phyloP scores from a whole-genome alignment of 2,888 invertebrate genomes.

The Hypsopygia costalis region DNA sequence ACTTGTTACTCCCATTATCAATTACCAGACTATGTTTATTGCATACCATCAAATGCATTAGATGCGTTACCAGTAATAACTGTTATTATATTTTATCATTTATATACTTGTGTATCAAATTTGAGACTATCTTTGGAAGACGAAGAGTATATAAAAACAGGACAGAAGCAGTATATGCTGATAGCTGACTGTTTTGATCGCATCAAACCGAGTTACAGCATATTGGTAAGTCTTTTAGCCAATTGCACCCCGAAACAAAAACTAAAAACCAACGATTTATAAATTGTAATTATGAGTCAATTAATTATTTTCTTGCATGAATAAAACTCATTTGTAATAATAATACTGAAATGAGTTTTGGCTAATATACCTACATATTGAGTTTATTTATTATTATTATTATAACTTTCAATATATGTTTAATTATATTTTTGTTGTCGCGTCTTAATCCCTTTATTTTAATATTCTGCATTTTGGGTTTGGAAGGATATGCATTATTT shows the following conservation, averaged over 20 bases:
- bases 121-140: neutral
- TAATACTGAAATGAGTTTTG: no score
- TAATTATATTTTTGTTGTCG: no score
- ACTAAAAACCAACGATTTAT: neutral
- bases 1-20: neutral
- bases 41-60: neutral
- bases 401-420: no score
- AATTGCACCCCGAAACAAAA: no score
- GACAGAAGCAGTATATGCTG: neutral
- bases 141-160: neutral
- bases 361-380: no score
- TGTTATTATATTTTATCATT: neutral
- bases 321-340: no score
- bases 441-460: no score
- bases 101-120: neutral
- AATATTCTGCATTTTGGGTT: no score
- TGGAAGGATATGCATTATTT: no score
- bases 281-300: neutral
- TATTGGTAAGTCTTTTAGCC: neutral
- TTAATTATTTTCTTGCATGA: neutral
- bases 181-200: conserved; percentile 1
- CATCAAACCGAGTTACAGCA: neutral
- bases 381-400: no score
- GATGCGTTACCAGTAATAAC: neutral
- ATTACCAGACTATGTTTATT: neutral